Evolutionary conservation across 2,797 vertebrate species (phyloP).

Genomic region (Dicrostonyx torquatus): DNA sequence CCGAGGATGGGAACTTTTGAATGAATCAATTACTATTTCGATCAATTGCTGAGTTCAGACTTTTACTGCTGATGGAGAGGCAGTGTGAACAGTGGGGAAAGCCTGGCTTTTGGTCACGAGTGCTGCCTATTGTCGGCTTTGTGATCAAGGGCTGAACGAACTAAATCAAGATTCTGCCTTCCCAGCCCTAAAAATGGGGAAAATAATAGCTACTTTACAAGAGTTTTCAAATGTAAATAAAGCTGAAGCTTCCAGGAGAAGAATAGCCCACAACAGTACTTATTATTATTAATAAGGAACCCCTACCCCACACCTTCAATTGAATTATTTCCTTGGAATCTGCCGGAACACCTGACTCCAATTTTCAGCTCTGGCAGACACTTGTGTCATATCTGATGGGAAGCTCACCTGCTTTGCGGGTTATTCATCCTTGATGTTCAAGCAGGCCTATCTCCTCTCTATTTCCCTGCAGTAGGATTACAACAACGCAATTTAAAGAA

Average conservation of each 20-base stretch:
- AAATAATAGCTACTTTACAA: neutral
- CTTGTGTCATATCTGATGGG: neutral
- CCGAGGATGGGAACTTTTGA: neutral
- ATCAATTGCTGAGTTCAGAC: neutral
- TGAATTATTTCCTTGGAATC: neutral
- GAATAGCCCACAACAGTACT: neutral
- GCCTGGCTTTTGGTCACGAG: too few relatives aligned
- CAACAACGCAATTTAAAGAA: neutral
- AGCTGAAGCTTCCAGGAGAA: neutral
- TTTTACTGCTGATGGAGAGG: neutral
- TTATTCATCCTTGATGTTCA: neutral
- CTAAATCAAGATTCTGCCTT: neutral
- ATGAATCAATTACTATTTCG: neutral
- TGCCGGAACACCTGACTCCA: fast-evolving
- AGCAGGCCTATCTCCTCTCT: neutral
- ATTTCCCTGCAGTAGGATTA: neutral
- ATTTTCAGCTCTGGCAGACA: neutral
- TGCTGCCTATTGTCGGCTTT: fast-evolving
- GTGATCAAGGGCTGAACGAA: neutral
- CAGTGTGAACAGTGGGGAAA: neutral
- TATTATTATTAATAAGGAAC: neutral
- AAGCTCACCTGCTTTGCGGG: neutral
- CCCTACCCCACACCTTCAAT: neutral
- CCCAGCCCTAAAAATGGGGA: neutral
- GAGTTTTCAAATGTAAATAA: neutral